A percentile compares a stretch with the other conserved stretches of the same genome.
These are phyloP conservation scores for Montipora sp. DNA, from an alignment of 64 coral and sea anemone genomes.

Conservation along the genomic window DNA sequence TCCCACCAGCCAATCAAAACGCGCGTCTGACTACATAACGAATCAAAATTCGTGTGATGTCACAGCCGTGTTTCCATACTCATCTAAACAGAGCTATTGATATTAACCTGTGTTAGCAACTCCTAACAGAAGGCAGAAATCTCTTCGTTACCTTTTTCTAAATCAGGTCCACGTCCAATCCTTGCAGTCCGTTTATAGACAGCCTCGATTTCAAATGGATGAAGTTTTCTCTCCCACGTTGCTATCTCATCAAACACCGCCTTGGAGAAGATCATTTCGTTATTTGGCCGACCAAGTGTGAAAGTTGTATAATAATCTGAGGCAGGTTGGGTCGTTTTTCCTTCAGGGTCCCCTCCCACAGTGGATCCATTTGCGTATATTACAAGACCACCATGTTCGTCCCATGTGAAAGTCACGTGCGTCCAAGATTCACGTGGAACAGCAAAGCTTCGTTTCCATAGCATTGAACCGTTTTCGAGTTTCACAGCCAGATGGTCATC, in stretches of 20 bases:
- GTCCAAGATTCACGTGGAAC: constrained; percentile 77
- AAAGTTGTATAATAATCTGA: constrained; percentile 64
- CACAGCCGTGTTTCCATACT: too few species aligned
- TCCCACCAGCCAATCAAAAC: too few species aligned
- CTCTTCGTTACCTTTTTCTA: constrained; percentile 64
- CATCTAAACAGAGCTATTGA: too few species aligned
- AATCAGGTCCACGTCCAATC: constrained; percentile 56
- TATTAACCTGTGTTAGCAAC: background rate
- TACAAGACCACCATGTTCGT: constrained; percentile 67
- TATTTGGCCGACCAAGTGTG: constrained; percentile 88
- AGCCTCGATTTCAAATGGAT: constrained; percentile 68
- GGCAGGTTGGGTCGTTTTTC: constrained; percentile 30
- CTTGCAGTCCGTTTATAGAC: constrained; percentile 71
- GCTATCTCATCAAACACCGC: constrained; percentile 87
- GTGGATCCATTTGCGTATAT: constrained; percentile 83
- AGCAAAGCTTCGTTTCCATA: constrained; percentile 87
- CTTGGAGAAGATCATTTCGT: constrained; percentile 70
- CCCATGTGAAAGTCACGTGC: constrained; percentile 95
- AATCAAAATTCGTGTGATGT: too few species aligned
- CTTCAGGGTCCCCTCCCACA: constrained; percentile 47
- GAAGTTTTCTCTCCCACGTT: constrained; percentile 84
- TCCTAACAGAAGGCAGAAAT: background rate
- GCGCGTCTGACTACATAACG: too few species aligned
- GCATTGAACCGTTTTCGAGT: constrained; percentile 76
- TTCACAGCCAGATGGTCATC: constrained; percentile 85